Conservation (phyloP, 2,888 invertebrate genomes). For the Xanthia togata region DNA sequence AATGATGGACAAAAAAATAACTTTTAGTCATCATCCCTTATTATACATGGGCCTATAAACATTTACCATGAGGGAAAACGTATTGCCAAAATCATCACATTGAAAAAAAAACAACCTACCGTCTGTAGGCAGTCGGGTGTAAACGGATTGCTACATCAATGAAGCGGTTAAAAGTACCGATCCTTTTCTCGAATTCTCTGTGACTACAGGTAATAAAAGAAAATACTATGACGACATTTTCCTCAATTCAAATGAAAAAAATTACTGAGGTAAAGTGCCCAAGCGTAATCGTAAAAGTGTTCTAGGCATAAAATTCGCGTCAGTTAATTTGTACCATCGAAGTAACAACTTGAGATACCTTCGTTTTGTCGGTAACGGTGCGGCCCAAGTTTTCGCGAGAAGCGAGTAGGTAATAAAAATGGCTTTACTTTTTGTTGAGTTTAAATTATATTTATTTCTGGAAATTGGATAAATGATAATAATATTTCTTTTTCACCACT, state of each 20-base stretch:
- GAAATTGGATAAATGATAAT: neutral
- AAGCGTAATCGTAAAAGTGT: slow-evolving; percentile 63
- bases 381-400: slow-evolving; percentile 39
- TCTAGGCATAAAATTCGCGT: slow-evolving; percentile 70
- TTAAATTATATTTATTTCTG: neutral
- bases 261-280: slow-evolving; percentile 58
- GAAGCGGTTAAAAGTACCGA: slow-evolving; percentile 34
- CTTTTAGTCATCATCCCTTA: too few relatives aligned
- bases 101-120: neutral
- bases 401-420: neutral
- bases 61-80: neutral
- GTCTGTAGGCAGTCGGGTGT: neutral
- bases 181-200: neutral
- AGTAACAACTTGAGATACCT: slow-evolving; percentile 72
- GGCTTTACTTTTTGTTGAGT: neutral
- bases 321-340: slow-evolving; percentile 77
- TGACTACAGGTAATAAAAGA: slow-evolving; percentile 47
- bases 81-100: neutral
- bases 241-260: slow-evolving; percentile 62
- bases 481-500: too few relatives aligned
- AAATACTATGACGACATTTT: slow-evolving; percentile 44
- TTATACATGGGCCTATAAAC: neutral
- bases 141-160: slow-evolving; percentile 7
- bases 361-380: slow-evolving; percentile 57
- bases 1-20: too few relatives aligned